Evolutionary conservation across 2,113 vertebrate species (phyloP).

Genomic region (Ailurus styani): DNA sequence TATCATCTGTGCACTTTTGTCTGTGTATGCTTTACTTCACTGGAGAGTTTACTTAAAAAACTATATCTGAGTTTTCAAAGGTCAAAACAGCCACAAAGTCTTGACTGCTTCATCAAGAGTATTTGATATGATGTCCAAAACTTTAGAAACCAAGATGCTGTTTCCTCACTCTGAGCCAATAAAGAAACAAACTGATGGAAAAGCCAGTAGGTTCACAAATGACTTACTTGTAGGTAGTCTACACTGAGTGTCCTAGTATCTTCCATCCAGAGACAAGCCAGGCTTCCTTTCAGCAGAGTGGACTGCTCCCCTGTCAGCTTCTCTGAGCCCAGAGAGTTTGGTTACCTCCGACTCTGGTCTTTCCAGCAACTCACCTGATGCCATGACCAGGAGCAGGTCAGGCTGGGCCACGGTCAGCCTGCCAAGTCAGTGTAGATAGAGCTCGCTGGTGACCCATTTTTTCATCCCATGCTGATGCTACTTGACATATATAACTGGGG

Average conservation of each 20-base stretch:
- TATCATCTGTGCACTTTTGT: neutral
- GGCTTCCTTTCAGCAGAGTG: neutral
- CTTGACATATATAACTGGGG: neutral
- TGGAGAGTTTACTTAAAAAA: neutral
- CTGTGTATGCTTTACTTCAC: neutral
- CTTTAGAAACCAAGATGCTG: neutral
- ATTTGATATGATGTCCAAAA: neutral
- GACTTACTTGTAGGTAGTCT: neutral
- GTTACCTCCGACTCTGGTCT: neutral
- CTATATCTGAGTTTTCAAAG: neutral
- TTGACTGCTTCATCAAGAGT: neutral
- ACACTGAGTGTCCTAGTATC: fast-evolving
- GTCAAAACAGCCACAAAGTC: neutral
- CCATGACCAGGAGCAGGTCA: neutral
- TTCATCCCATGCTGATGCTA: neutral
- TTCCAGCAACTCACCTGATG: neutral
- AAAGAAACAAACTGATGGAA: neutral
- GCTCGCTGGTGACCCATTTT: neutral
- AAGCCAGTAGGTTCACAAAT: neutral
- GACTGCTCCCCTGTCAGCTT: neutral
- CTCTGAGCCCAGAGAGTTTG: neutral
- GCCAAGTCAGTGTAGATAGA: neutral
- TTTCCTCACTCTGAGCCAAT: neutral
- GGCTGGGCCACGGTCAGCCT: neutral
- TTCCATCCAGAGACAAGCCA: neutral